Base-by-base conservation (phyloP, 1,140 invertebrate genomes). In the Scaptodrosophila lebanonensis region DNA sequence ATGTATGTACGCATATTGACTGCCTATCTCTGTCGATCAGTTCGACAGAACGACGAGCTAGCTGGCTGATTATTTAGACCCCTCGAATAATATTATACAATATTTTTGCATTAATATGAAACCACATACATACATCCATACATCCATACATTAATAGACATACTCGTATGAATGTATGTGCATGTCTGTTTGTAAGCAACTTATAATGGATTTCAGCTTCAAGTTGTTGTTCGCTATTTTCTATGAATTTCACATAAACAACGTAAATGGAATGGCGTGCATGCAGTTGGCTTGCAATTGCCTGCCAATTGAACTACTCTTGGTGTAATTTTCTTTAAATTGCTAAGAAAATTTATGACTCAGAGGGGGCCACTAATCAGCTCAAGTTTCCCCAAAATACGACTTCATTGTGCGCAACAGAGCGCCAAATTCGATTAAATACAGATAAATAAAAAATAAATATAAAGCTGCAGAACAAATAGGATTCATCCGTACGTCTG, bases 191-290 rank as follows among this genome's bases (percentile, higher is more conserved):
- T 33, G 25, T 27, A 42, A 60, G 51, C 61, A 38, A 56, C 59
- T 72, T 65, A 62, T 67, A 77, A 73, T 77, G 72, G 58, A 79
- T 77, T 79, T 68, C 72, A 61, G 58, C 51, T 71, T 54, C 56
- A 25, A 25, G 22, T 25, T 59, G 53, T 47, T 49, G 52, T 59
- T 75, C 70, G 51, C 73, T 59, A 57, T 79, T 69, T 79, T 79
- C 73, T 79, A 73, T 77, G 49, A 73, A 77, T 77, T 79, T 77
- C 44, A 61, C 71, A 76, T 76, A 70, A 76, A 75, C 57, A 75
- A 76, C 66, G 45, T 68, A 63, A 79, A 77, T 77, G 71, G 68
- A 68, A 66, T 67, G 54, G 50, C n/a, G n/a, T n/a, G n/a, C n/a
- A n/a, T n/a, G n/a, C n/a, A n/a, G 54, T 54, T 51, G 36, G 44